A percentile compares a stretch with the other conserved stretches of the same genome.
These are phyloP conservation scores for Pseudochaenichthys georgianus DNA, from an alignment of 2,797 vertebrate genomes.

Conservation along the genomic window DNA sequence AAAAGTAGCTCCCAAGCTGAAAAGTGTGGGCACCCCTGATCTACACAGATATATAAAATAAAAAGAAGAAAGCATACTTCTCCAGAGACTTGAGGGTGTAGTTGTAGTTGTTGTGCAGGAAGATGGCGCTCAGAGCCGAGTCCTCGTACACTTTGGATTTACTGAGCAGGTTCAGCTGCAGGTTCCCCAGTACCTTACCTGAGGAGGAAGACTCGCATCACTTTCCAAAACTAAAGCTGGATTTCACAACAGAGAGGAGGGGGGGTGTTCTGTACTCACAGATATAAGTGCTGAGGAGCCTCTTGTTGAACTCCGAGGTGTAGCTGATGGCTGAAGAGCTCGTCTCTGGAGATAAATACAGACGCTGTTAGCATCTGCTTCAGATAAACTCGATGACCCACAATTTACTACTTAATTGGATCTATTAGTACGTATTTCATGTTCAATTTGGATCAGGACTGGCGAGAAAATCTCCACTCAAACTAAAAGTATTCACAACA, in stretches of 20 bases:
- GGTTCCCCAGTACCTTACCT: slow-evolving; percentile 97
- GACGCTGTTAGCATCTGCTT: background rate
- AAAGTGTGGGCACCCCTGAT: too few species aligned
- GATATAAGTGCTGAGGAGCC: slow-evolving; percentile 95
- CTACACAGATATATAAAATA: too few species aligned
- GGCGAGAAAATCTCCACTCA: background rate
- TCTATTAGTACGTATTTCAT: background rate
- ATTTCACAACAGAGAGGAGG: rapidly evolving
- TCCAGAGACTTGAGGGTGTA: slow-evolving; percentile 98
- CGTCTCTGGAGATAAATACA: slow-evolving; percentile 84
- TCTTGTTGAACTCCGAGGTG: slow-evolving; percentile 94
- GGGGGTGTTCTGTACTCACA: slow-evolving; percentile 84
- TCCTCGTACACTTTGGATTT: slow-evolving; percentile 99
- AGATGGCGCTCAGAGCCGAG: slow-evolving; percentile 93
- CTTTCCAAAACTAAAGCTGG: background rate
- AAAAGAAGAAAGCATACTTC: slow-evolving; percentile 84
- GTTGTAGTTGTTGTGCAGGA: slow-evolving; percentile 99
- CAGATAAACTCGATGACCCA: background rate
- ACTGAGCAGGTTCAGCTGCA: slow-evolving; percentile 96
- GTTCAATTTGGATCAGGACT: background rate
- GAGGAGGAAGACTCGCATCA: background rate
- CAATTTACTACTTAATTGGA: background rate
- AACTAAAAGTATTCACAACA: background rate
- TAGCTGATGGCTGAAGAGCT: slow-evolving; percentile 93
- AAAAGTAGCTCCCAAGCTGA: too few species aligned